phyloP scores from a whole-genome alignment of 1,140 invertebrate species.

The Drosophila bocqueti region DNA sequence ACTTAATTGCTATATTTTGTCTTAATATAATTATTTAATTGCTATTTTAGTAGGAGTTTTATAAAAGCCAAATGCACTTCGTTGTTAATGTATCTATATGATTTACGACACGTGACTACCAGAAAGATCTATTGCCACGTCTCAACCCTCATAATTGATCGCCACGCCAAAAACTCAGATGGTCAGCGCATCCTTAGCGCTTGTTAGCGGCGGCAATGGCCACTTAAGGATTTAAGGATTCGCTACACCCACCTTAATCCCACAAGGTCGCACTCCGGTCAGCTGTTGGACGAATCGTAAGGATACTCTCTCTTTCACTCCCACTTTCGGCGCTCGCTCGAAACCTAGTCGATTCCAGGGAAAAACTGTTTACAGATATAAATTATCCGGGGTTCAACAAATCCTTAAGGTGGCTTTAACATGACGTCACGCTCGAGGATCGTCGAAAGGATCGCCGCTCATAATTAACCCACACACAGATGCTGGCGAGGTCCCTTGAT shows the following conservation, averaged over 20 bases:
- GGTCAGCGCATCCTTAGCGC: constrained; percentile 25
- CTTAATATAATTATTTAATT: neutral
- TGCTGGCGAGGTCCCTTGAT: constrained; percentile 55
- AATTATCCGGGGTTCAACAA: constrained; percentile 72
- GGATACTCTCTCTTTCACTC: constrained; percentile 14
- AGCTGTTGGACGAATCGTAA: constrained; percentile 60
- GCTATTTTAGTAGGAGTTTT: neutral
- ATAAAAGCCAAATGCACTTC: neutral
- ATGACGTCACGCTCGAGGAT: constrained; percentile 68
- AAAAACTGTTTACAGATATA: constrained; percentile 78
- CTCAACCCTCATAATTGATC: constrained; percentile 8
- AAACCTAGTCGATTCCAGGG: constrained; percentile 44
- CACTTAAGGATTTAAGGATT: constrained; percentile 68
- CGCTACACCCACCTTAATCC: constrained; percentile 52
- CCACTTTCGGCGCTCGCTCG: neutral
- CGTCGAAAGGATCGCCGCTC: constrained; percentile 33
- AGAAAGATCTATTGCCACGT: constrained; percentile 9
- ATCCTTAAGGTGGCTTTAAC: constrained; percentile 60
- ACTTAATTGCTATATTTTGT: neutral
- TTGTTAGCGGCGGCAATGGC: constrained; percentile 56
- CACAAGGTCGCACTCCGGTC: constrained; percentile 48
- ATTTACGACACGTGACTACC: constrained; percentile 19
- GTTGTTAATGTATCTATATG: neutral
- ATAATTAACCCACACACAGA: constrained; percentile 73
- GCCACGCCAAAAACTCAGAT: constrained; percentile 44